Conservation (phyloP, 2,797 vertebrate genomes). For the Siniperca obscura region DNA sequence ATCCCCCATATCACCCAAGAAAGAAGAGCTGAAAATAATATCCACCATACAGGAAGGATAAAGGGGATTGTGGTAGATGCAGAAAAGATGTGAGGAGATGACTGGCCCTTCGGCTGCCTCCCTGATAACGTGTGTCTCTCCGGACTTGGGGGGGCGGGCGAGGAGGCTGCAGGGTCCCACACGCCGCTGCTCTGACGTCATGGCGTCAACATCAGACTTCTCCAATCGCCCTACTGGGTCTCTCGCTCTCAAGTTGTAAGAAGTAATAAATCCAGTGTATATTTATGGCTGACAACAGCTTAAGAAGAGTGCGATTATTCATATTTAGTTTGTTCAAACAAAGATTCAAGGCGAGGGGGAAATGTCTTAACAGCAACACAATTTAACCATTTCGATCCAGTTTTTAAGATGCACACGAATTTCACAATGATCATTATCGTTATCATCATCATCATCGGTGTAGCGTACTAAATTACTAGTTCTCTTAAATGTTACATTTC, state of each 20-base stretch:
- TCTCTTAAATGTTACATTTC: not conserved
- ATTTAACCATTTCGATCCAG: not conserved
- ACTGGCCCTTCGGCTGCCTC: conserved; percentile 83
- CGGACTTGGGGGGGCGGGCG: conserved; percentile 79
- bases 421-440: not conserved
- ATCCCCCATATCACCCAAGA: conserved; percentile 98
- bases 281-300: conserved; percentile 13
- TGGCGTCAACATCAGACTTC: conserved; percentile 74
- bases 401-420: not conserved
- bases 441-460: not conserved
- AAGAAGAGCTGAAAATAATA: conserved; percentile 92
- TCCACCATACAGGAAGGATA: conserved; percentile 95
- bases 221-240: conserved; percentile 62
- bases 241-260: conserved; percentile 1
- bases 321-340: not conserved
- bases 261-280: conserved; percentile 16
- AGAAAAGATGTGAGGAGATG: conserved; percentile 83
- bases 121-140: conserved; percentile 86
- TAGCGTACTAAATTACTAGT: not conserved
- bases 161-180: conserved; percentile 84
- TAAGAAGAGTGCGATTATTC: not conserved
- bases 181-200: conserved; percentile 89
- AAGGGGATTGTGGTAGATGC: conserved; percentile 79
- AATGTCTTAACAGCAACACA: not conserved
- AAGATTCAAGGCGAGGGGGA: not conserved